A percentile compares a stretch with the other conserved stretches of the same genome.
Conservation (phyloP, 2,797 vertebrate genomes). For the Tapera naevia region DNA sequence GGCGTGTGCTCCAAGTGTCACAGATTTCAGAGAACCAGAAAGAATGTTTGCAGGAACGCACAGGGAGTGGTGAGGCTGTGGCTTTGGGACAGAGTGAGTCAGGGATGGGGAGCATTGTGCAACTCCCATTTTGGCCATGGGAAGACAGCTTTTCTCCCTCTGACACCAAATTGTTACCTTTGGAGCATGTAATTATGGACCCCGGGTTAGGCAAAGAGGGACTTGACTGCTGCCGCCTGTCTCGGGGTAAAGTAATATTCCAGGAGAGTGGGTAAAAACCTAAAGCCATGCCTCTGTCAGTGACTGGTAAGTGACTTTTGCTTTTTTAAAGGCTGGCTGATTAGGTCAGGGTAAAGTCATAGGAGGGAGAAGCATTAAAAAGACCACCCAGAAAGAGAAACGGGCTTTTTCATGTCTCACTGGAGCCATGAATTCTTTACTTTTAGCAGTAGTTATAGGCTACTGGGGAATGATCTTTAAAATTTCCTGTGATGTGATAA, state of each 20-base stretch:
- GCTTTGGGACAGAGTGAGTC: neutral
- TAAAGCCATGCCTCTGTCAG: neutral
- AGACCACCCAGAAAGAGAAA: neutral
- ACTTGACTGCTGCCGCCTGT: neutral
- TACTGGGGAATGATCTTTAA: neutral
- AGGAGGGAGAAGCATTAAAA: neutral
- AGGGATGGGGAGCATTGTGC: neutral
- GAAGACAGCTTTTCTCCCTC: neutral
- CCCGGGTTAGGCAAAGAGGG: fast-evolving
- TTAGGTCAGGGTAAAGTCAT: neutral
- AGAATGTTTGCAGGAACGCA: neutral
- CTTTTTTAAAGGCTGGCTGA: neutral
- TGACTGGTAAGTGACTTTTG: neutral
- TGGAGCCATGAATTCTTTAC: neutral
- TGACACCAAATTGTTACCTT: neutral
- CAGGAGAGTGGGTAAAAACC: neutral
- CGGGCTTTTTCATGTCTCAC: neutral
- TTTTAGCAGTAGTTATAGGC: neutral
- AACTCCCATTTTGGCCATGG: fast-evolving
- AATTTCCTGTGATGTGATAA: neutral
- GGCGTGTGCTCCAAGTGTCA: neutral
- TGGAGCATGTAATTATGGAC: fast-evolving
- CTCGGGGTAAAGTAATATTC: neutral
- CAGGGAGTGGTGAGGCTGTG: neutral
- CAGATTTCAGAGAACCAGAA: neutral